Percentiles rank a stretch among this genome's conserved stretches.
Evolutionary conservation across 2,888 invertebrate genomes (phyloP).

Genomic region (Oasisia sp.): DNA sequence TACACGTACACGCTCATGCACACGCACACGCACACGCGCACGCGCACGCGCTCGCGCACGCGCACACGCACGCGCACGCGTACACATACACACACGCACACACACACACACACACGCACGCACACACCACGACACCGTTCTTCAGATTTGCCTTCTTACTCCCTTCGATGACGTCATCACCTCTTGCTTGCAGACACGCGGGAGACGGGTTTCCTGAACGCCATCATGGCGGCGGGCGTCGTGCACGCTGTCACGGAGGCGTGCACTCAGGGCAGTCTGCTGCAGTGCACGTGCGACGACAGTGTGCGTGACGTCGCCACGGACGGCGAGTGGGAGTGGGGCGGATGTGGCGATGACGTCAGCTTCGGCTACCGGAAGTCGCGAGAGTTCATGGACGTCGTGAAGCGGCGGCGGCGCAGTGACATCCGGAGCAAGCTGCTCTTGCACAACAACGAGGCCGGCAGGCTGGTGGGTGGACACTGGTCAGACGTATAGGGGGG

Average conservation of each 20-base stretch:
- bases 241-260: slow-evolving; percentile 89
- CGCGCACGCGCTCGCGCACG: neutral
- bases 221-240: slow-evolving; percentile 89
- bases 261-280: slow-evolving; percentile 85
- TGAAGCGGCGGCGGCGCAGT: slow-evolving; percentile 85
- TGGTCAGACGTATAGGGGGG: neutral
- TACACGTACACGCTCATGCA: no score
- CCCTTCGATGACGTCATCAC: neutral
- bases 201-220: slow-evolving; percentile 91
- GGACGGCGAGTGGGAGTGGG: slow-evolving; percentile 75
- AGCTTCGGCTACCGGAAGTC: slow-evolving; percentile 94
- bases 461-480: slow-evolving; percentile 58
- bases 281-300: slow-evolving; percentile 87
- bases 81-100: neutral
- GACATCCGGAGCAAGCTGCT: slow-evolving; percentile 64
- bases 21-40: neutral
- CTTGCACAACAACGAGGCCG: slow-evolving; percentile 65
- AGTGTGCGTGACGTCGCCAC: neutral
- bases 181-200: slow-evolving; percentile 78
- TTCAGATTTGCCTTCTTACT: neutral
- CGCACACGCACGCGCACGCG: neutral
- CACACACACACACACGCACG: neutral
- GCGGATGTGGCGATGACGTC: slow-evolving; percentile 96
- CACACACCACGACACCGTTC: neutral
- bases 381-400: slow-evolving; percentile 86